Conservation (phyloP, 1,140 invertebrate genomes). For the Babylonia areolata region DNA sequence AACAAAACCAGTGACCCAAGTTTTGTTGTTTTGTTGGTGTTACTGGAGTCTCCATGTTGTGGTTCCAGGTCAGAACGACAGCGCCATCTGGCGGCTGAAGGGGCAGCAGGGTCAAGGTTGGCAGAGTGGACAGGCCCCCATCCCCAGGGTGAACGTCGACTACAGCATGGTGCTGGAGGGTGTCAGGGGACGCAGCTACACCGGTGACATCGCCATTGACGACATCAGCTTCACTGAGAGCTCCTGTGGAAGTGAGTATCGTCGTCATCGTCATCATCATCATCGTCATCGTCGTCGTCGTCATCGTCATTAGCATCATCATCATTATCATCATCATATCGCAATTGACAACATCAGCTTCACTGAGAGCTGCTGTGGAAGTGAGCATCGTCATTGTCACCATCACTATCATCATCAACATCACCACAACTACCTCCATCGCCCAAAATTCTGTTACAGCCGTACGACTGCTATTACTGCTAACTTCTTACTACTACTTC, state of each 20-base stretch:
- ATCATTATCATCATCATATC: too few species aligned
- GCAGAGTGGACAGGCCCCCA: slow-evolving; percentile 58
- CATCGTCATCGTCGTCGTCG: too few species aligned
- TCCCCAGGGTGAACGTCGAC: slow-evolving; percentile 41
- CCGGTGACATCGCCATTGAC: slow-evolving; percentile 66
- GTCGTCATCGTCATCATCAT: too few species aligned
- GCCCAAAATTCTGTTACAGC: too few species aligned
- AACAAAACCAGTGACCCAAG: too few species aligned
- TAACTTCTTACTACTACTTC: too few species aligned
- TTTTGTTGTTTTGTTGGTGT: too few species aligned
- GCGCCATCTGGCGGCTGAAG: slow-evolving; percentile 31
- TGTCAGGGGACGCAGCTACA: slow-evolving; percentile 42
- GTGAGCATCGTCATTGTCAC: background rate
- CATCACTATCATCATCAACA: too few species aligned
- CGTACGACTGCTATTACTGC: too few species aligned
- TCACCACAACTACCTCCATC: too few species aligned
- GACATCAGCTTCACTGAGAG: slow-evolving; percentile 52
- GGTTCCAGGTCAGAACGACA: slow-evolving; percentile 9
- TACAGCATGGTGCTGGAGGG: slow-evolving; percentile 56
- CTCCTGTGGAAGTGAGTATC: slow-evolving; percentile 28
- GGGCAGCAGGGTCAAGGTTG: slow-evolving; percentile 60
- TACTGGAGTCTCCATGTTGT: too few species aligned
- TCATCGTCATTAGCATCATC: too few species aligned
- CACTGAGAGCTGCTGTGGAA: slow-evolving; percentile 33
- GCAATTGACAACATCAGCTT: slow-evolving; percentile 65